Evolutionary conservation across 2,797 vertebrate genomes (phyloP), one percentile per base, ranked within the genome.

Genomic region (Thalassophryne amazonica): DNA sequence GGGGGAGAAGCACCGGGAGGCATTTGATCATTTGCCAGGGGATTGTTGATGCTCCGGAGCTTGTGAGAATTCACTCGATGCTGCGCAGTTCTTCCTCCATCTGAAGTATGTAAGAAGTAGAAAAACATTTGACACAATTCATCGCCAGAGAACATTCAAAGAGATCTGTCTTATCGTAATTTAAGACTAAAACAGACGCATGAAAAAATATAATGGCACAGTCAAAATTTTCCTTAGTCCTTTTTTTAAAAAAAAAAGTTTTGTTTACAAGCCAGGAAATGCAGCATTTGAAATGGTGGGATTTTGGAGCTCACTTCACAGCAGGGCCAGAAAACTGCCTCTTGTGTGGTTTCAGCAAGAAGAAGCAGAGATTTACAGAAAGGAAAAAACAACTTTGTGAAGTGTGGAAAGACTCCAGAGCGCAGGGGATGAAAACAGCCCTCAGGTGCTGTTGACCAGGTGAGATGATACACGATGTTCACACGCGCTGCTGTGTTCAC

Each of bases 1-100:
- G 23, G 40, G 17, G 18, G 30, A 22, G 13, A 17, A 22, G 18
- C 38, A 43, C 40, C 14, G 27, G 40, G 51, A 31, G 49, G 43
- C 43, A 45, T 65, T 57, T 78, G 59, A 67, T 76, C 43, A 7
- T 25, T 43, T 71, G 70, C 63, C 52, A 69, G 52, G 30, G 37
- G 27, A 62, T 60, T 72, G 76, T 79, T 77, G 75, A 76, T 67
- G 62, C 68, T 75, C 29, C 12, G 5, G 65, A 68, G 71, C 77
- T 70, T 63, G 38, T 37, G 61, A 55, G 28, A 41, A 45, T 22
- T 36, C 3, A 19, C n/a, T 50, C 29, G 33, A 28, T 5, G n/a
- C 30, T 57, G 30, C 16, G 16, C 50, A 41, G 47, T 37, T 15
- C 13, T 33, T 45, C 33, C 32, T 32, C 38, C 37, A 42, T 40